phyloP scores from a whole-genome alignment of 2,113 vertebrate genomes.

The Romanogobio albipinnatus region DNA sequence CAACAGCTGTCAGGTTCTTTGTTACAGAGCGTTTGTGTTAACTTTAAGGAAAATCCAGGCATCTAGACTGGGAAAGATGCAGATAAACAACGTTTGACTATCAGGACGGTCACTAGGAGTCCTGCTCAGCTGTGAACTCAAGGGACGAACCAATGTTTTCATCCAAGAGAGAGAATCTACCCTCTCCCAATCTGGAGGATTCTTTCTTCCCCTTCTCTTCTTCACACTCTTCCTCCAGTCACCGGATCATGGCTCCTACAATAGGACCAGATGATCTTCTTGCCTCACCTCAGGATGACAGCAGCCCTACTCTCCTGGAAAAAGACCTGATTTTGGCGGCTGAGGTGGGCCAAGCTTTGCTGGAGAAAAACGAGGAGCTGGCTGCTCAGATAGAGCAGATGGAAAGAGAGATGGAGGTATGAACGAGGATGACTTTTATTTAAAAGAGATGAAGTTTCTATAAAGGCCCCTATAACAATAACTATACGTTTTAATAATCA shows the following conservation, averaged over 20 bases:
- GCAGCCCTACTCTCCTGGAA: constrained; percentile 64
- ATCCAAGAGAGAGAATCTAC: constrained; percentile 68
- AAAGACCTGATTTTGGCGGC: constrained; percentile 79
- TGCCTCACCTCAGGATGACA: constrained; percentile 52
- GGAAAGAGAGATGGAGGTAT: constrained; percentile 74
- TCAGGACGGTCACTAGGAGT: not conserved
- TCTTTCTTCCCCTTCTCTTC: constrained; percentile 79
- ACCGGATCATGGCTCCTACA: constrained; percentile 42
- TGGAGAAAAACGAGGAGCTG: constrained; percentile 80
- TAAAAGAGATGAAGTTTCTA: not conserved
- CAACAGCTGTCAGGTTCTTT: not conserved
- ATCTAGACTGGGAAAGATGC: not conserved
- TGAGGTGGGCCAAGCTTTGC: constrained; percentile 78
- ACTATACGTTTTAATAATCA: not conserved
- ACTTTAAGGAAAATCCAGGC: not conserved
- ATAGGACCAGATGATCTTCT: constrained; percentile 62
- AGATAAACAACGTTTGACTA: not conserved
- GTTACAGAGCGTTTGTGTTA: not conserved
- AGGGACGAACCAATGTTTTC: constrained; percentile 65
- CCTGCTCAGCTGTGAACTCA: not conserved
- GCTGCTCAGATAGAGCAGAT: constrained; percentile 68
- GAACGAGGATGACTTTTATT: not conserved
- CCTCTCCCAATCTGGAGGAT: constrained; percentile 76
- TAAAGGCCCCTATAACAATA: not conserved
- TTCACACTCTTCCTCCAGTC: constrained; percentile 59